phyloP scores from a whole-genome alignment of 2,888 invertebrate species.

The Leucoma salicis region DNA sequence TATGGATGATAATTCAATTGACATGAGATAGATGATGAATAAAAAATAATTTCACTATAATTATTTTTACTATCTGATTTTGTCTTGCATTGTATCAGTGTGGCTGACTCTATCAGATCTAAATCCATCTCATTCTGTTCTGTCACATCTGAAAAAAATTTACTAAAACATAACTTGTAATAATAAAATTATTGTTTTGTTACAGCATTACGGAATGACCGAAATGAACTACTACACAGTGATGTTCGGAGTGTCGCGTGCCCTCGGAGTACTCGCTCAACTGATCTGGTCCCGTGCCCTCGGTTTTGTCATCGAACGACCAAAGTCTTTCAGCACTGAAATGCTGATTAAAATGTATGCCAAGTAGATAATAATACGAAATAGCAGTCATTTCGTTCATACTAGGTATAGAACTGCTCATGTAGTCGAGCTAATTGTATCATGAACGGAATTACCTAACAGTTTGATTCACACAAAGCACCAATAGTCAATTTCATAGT shows the following conservation, averaged over 20 bases:
- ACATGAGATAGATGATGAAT: too few species aligned
- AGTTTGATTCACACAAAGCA: slow-evolving; percentile 51
- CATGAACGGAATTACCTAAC: slow-evolving; percentile 28
- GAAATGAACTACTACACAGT: slow-evolving; percentile 98
- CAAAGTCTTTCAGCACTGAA: slow-evolving; percentile 91
- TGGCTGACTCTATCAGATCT: too few species aligned
- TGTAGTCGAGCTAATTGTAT: slow-evolving; percentile 7
- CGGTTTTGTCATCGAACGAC: slow-evolving; percentile 92
- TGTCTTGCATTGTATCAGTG: too few species aligned
- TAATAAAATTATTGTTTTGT: slow-evolving; percentile 29
- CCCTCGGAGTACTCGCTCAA: slow-evolving; percentile 91
- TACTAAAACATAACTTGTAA: too few species aligned
- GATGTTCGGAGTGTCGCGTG: slow-evolving; percentile 94
- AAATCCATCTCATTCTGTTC: too few species aligned
- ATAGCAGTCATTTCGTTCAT: slow-evolving; percentile 21
- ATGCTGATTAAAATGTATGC: slow-evolving; percentile 60
- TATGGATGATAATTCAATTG: too few species aligned
- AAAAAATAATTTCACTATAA: too few species aligned
- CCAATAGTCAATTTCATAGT: slow-evolving; percentile 44
- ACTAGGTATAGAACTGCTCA: slow-evolving; percentile 14
- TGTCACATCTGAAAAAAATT: too few species aligned
- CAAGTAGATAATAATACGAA: slow-evolving; percentile 53
- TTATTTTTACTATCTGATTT: too few species aligned
- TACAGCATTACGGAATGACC: slow-evolving; percentile 92
- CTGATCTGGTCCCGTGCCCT: slow-evolving; percentile 94